Percentiles rank a stretch among this genome's conserved stretches.
These are phyloP conservation scores for Arge pagana DNA, from an alignment of 2,888 invertebrate genomes.

Conservation along the genomic window DNA sequence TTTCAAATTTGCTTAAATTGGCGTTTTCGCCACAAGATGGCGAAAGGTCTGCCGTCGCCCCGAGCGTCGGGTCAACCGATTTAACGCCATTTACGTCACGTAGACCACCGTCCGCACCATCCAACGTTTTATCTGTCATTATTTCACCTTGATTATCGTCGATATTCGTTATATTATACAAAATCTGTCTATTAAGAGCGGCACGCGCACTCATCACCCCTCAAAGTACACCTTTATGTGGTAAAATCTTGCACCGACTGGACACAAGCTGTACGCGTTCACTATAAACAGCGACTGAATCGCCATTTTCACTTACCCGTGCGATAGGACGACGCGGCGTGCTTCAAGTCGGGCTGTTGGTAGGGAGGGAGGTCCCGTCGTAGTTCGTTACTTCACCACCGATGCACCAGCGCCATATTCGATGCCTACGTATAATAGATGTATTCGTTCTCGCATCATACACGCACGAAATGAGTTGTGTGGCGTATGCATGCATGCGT, in stretches of 20 bases:
- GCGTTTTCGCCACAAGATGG: conserved; percentile 47
- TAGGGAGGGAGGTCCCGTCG: too few relatives aligned
- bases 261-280: conserved; percentile 43
- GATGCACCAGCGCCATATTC: too few relatives aligned
- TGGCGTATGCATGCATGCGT: too few relatives aligned
- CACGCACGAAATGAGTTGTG: too few relatives aligned
- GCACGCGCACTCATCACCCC: conserved; percentile 53
- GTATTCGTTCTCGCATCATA: too few relatives aligned
- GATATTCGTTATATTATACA: conserved; percentile 47
- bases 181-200: conserved; percentile 40
- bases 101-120: conserved; percentile 30
- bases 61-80: conserved; percentile 53
- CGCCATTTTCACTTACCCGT: conserved; percentile 54
- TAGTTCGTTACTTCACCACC: too few relatives aligned
- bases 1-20: conserved; percentile 43
- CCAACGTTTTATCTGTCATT: conserved; percentile 27
- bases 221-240: conserved; percentile 52
- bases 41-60: conserved; percentile 45
- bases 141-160: conserved; percentile 37
- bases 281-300: conserved; percentile 54
- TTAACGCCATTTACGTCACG: conserved; percentile 43
- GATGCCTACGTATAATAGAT: too few relatives aligned
- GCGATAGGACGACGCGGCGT: conserved; percentile 45
- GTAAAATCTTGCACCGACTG: conserved; percentile 32
- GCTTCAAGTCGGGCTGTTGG: conserved; percentile 22